phyloP scores from a whole-genome alignment of 2,113 vertebrate species.

The Arothron firmamentum region DNA sequence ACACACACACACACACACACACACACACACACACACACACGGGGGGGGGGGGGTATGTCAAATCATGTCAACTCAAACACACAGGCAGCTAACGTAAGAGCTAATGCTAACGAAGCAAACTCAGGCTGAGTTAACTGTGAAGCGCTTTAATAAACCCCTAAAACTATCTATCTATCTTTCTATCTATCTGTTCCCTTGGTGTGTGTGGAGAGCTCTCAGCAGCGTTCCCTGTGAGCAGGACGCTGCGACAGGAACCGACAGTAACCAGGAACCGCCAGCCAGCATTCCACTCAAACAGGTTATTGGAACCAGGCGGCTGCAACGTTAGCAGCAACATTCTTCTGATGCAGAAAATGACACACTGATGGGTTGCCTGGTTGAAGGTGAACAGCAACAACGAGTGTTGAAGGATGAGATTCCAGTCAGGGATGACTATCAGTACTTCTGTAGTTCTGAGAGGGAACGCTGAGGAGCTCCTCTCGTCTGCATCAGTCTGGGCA shows the following conservation, averaged over 20 bases:
- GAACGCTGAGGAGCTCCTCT: no score
- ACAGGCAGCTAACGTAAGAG: not conserved
- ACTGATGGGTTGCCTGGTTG: not conserved
- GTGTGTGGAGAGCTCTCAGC: no score
- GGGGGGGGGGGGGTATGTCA: not conserved
- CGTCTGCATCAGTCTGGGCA: no score
- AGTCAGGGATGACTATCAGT: not conserved
- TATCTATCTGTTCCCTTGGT: no score
- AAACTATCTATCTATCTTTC: no score
- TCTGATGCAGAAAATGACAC: not conserved
- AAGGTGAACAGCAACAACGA: no score
- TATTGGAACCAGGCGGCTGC: not conserved
- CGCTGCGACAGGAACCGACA: constrained; percentile 1
- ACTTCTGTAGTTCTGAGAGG: not conserved
- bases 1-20: not conserved
- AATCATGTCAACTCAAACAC: not conserved
- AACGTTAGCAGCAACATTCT: not conserved
- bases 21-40: no score
- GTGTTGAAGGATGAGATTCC: not conserved
- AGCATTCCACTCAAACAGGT: constrained; percentile 57
- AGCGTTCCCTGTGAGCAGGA: not conserved
- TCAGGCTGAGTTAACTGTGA: not conserved
- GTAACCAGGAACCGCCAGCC: not conserved
- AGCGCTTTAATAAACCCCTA: not conserved
- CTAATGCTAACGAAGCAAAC: no score